These are phyloP conservation scores for Ormyrus labotus DNA, from an alignment of 2,888 invertebrate species.

Conservation along the genomic window DNA sequence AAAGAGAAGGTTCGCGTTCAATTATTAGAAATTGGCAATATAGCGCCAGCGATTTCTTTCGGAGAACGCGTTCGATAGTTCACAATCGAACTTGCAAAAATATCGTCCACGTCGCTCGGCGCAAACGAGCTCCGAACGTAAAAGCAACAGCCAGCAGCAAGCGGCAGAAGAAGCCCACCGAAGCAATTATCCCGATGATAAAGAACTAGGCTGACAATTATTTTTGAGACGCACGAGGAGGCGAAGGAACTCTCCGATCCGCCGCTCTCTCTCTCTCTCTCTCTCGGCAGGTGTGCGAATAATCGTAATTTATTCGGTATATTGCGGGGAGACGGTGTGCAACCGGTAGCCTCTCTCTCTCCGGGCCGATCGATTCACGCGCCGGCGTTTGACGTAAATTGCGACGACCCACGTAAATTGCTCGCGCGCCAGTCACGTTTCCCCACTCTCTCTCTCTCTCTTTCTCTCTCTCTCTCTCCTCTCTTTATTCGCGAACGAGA, in stretches of 20 bases:
- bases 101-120: no score
- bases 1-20: no score
- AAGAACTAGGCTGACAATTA: conserved; percentile 54
- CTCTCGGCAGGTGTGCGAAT: conserved; percentile 44
- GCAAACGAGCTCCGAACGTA: no score
- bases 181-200: conserved; percentile 51
- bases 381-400: conserved; percentile 72
- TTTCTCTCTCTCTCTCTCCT: neutral
- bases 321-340: conserved; percentile 39
- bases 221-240: conserved; percentile 45
- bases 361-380: conserved; percentile 57
- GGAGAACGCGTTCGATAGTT: no score
- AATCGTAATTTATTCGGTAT: conserved; percentile 56
- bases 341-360: conserved; percentile 37
- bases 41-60: no score
- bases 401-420: conserved; percentile 66
- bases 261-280: neutral
- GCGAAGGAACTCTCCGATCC: neutral
- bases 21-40: no score
- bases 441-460: conserved; percentile 20
- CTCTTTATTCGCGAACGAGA: conserved; percentile 31
- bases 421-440: conserved; percentile 59
- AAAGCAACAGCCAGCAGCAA: neutral
- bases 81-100: no score
- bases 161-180: conserved; percentile 2